Percentiles rank a stretch among this genome's conserved stretches.
These are phyloP conservation scores for Bubo scandiacus DNA, from an alignment of 2,113 vertebrate species.

Conservation along the genomic window DNA sequence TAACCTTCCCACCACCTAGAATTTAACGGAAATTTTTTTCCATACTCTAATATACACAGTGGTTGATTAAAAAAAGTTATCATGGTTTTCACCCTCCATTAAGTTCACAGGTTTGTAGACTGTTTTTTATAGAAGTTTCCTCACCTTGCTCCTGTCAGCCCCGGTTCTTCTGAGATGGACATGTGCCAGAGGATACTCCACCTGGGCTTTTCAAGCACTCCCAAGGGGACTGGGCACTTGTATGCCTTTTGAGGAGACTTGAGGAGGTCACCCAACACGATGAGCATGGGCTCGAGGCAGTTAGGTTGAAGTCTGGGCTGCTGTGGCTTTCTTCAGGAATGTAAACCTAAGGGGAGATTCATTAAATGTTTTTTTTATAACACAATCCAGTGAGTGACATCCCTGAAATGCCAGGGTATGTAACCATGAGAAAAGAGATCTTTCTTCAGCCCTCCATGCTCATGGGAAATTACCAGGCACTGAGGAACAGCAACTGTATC, in stretches of 20 bases:
- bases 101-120: neutral
- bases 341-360: neutral
- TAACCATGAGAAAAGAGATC: neutral
- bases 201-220: neutral
- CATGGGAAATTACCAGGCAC: neutral
- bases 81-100: neutral
- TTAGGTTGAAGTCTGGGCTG: neutral
- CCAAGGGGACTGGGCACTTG: rapidly evolving
- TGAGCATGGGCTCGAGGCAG: neutral
- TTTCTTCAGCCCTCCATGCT: neutral
- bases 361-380: neutral
- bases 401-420: neutral
- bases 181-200: rapidly evolving
- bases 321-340: neutral
- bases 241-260: neutral
- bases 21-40: neutral
- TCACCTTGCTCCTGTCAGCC: neutral
- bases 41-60: neutral
- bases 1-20: neutral
- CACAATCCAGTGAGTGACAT: neutral
- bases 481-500: neutral
- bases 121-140: neutral
- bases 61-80: neutral
- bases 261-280: neutral
- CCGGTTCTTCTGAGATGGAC: neutral